phyloP scores from a whole-genome alignment of 2,888 invertebrate species.

The Lordiphosa fenestrarum region DNA sequence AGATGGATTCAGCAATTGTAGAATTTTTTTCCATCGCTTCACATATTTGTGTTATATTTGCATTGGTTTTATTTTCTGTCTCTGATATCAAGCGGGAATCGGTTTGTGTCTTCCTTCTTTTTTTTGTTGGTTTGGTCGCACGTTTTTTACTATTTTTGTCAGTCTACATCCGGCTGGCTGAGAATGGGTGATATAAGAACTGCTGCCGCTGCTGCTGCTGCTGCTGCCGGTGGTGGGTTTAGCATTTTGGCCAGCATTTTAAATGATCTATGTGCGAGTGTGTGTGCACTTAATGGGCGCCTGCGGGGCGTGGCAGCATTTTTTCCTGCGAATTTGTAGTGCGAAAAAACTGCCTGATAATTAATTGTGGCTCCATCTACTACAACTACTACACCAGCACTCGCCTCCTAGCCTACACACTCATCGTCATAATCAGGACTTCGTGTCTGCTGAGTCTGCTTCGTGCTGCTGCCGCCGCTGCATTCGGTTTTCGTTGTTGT shows the following conservation, averaged over 20 bases:
- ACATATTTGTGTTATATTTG: slow-evolving; percentile 72
- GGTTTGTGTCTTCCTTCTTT: slow-evolving; percentile 38
- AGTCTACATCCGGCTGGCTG: slow-evolving; percentile 54
- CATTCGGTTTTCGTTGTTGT: slow-evolving; percentile 60
- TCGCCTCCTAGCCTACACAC: neutral
- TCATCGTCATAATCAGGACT: slow-evolving; percentile 37
- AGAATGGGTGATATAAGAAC: slow-evolving; percentile 24
- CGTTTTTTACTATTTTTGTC: slow-evolving; percentile 59
- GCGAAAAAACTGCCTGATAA: slow-evolving; percentile 53
- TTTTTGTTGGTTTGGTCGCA: slow-evolving; percentile 20
- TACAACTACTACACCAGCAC: neutral
- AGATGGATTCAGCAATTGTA: slow-evolving; percentile 64
- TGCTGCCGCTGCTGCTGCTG: neutral
- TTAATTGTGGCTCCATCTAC: slow-evolving; percentile 69
- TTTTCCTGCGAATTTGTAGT: slow-evolving; percentile 41
- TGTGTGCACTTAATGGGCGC: slow-evolving; percentile 44
- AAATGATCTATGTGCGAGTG: slow-evolving; percentile 70
- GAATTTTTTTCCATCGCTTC: slow-evolving; percentile 55
- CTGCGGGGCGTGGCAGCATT: slow-evolving; percentile 22
- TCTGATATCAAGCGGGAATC: slow-evolving; percentile 74
- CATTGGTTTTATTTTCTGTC: slow-evolving; percentile 68
- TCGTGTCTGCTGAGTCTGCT: slow-evolving; percentile 40
- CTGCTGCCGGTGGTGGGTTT: slow-evolving; percentile 26
- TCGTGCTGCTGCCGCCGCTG: slow-evolving; percentile 6
- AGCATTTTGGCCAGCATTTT: slow-evolving; percentile 76